A percentile compares a stretch with the other conserved stretches of the same genome.
Conservation (phyloP, 2,113 vertebrate species). For the Silurus asotus region DNA sequence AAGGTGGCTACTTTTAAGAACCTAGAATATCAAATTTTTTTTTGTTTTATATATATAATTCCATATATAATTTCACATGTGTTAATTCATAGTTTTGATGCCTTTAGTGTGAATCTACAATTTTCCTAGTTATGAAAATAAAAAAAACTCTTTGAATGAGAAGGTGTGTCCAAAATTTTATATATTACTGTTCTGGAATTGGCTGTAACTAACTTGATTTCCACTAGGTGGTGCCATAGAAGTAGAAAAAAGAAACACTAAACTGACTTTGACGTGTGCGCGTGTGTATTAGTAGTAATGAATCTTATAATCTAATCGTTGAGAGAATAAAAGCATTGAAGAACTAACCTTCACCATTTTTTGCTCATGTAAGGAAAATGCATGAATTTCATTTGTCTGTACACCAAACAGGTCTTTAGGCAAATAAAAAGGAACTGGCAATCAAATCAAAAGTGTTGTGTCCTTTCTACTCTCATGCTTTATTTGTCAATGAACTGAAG, state of each 20-base stretch:
- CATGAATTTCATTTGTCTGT: not conserved
- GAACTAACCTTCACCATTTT: not conserved
- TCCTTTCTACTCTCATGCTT: not conserved
- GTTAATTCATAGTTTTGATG: no score
- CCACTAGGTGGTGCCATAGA: conserved; percentile 36
- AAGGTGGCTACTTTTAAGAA: no score
- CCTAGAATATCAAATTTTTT: no score
- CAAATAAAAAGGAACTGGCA: conserved; percentile 1
- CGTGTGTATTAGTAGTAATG: not conserved
- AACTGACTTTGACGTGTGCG: not conserved
- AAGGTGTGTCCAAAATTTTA: no score
- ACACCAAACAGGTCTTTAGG: not conserved
- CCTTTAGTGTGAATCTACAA: no score
- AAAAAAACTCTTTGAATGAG: no score
- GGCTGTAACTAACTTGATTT: not conserved
- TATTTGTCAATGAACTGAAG: not conserved
- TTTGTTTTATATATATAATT: no score
- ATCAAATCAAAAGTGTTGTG: not conserved
- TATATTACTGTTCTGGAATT: not conserved
- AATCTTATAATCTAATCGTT: not conserved
- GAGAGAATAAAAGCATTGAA: conserved; percentile 10
- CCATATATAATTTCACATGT: no score
- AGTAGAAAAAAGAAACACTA: not conserved
- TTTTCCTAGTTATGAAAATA: no score
- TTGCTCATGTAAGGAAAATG: not conserved